Conservation (phyloP, 37 sponge, comb jelly and placozoan species). For the Chondrilla cf. caribensis region DNA sequence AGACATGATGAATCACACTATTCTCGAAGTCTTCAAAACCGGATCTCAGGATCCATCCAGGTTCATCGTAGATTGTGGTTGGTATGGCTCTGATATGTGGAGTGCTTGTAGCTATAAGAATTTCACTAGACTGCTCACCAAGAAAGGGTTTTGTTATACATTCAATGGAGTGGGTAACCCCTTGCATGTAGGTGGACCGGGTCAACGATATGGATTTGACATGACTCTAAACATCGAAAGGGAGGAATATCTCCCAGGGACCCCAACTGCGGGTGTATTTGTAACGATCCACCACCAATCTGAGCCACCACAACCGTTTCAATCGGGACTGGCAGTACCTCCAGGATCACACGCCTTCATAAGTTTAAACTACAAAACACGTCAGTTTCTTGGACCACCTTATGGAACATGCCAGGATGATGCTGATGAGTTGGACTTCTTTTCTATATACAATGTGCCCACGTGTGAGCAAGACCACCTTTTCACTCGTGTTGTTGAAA, state of each 20-base stretch:
- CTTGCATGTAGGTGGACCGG: not conserved
- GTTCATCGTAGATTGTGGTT: not conserved
- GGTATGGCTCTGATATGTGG: not conserved
- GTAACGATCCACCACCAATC: not conserved
- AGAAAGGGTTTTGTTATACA: conserved; percentile 14
- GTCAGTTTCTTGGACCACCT: not conserved
- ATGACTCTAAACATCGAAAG: not conserved
- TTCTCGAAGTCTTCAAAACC: not conserved
- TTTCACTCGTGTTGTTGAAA: not conserved
- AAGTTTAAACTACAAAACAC: not conserved
- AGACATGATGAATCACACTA: not conserved
- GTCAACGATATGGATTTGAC: not conserved
- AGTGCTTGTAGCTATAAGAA: not conserved
- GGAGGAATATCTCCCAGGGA: not conserved
- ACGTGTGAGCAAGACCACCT: not conserved
- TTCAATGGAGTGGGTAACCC: not conserved
- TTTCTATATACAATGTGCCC: not conserved
- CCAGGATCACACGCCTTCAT: not conserved
- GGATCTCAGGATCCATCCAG: not conserved
- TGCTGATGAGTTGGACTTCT: not conserved
- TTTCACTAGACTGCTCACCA: conserved; percentile 2
- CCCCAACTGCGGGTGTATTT: not conserved
- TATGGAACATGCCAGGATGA: not conserved
- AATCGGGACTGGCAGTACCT: conserved; percentile 1
- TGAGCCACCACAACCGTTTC: conserved; percentile 6